phyloP scores from a whole-genome alignment of 2,797 vertebrate genomes.

The Clarias platycephalus region DNA sequence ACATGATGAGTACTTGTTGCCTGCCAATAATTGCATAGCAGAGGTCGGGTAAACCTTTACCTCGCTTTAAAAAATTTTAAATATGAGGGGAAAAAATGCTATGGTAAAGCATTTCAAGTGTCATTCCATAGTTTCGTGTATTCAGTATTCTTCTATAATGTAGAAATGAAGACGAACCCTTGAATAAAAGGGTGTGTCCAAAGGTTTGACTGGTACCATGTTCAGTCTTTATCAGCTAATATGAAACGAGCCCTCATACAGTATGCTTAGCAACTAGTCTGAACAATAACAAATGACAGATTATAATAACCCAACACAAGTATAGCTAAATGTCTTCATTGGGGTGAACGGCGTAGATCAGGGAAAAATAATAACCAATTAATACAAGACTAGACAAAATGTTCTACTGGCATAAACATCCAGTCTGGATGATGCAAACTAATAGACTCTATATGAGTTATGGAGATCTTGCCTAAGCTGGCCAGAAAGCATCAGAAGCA shows the following conservation, averaged over 20 bases:
- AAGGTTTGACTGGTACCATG: too few relatives aligned
- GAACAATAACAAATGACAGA: neutral
- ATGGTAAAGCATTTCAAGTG: too few relatives aligned
- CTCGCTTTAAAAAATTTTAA: too few relatives aligned
- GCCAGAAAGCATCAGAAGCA: neutral
- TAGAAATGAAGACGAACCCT: too few relatives aligned
- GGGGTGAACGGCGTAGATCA: neutral
- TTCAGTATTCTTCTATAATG: too few relatives aligned
- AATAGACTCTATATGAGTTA: neutral
- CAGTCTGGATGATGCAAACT: neutral
- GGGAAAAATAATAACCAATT: neutral
- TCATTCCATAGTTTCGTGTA: too few relatives aligned
- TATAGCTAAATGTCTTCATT: neutral
- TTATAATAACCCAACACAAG: neutral
- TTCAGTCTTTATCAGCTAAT: neutral
- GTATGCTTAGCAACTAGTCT: constrained; percentile 66
- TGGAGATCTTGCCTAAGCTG: neutral
- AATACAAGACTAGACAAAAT: neutral
- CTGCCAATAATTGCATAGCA: too few relatives aligned
- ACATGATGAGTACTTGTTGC: too few relatives aligned
- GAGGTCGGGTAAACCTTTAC: too few relatives aligned
- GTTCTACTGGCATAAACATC: neutral
- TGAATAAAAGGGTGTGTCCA: too few relatives aligned
- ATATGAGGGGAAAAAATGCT: too few relatives aligned
- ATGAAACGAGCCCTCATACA: constrained; percentile 61